Evolutionary conservation across 2,113 vertebrate genomes (phyloP), one percentile per base, ranked within the genome.

Genomic region (Dipodomys ordii): DNA sequence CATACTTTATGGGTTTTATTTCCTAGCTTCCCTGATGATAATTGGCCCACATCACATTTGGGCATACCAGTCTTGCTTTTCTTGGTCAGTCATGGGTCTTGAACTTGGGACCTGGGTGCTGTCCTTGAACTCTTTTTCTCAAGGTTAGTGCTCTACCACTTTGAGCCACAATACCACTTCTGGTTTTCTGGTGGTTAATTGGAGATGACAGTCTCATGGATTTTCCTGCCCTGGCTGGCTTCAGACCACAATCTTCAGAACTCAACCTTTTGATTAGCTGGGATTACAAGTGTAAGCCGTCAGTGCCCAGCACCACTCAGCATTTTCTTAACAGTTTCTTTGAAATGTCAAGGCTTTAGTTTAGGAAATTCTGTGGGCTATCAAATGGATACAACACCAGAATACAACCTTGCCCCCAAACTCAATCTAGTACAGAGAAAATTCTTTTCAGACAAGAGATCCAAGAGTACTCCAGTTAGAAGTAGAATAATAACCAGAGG

Each of bases 341-440:
- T 91, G 83, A 85, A 83, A 60, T 78, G 53, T 49, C 35, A 78
- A n/a, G 7, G 35, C 9, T 81, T 1, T 20, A 71, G 44, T 65
- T 91, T 91, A 39, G 60, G 67, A 82, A 91, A 78, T 27, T 28
- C 22, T 19, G 30, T 87, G n/a, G 62, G 32, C 74, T 80, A 23
- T 88, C 64, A 53, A 27, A 35, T n/a, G 18, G 35, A 30, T 71
- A 11, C 73, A 64, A 80, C 28, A 57, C 49, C 49, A 79, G 60
- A 82, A 85, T 77, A 32, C 8, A n/a, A 1, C 13, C 32, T 80
- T 28, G n/a, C 53, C 49, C 64, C 44, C 9, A 88, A 28, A 44
- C 80, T 74, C 77, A 71, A 28, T 72, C 84, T 91, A 81, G 80
- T 78, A 89, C 84, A 95, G 92, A 97, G 89, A 95, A 95, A 96